These are phyloP conservation scores for Andricus grossulariae DNA, from an alignment of 1,140 invertebrate genomes.

Conservation along the genomic window DNA sequence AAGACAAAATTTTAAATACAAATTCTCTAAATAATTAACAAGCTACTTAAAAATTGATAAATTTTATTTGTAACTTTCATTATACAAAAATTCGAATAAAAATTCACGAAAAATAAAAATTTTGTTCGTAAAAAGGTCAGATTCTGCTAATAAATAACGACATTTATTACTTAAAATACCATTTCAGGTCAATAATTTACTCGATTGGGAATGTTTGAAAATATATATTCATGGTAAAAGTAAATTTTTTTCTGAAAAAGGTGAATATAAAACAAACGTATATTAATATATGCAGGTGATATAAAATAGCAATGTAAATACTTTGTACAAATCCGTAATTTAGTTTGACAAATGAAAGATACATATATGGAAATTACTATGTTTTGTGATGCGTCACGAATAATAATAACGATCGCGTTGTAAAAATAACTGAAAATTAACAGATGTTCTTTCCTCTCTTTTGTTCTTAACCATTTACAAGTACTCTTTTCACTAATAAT, in stretches of 20 bases:
- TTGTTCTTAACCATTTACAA: conserved; percentile 32
- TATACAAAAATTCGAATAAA: conserved; percentile 18
- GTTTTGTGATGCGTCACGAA: conserved; percentile 33
- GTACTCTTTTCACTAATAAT: conserved; percentile 46
- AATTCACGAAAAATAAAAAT: conserved; percentile 16
- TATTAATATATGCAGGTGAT: conserved; percentile 35
- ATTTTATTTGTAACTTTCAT: conserved; percentile 19
- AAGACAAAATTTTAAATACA: neutral
- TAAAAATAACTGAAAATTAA: conserved; percentile 11
- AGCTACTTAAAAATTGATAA: neutral
- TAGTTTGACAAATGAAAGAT: conserved; percentile 49
- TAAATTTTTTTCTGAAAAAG: neutral
- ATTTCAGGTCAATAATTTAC: conserved; percentile 12
- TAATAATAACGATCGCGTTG: conserved; percentile 32
- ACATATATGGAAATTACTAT: conserved; percentile 43
- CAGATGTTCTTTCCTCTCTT: neutral
- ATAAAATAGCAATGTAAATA: conserved; percentile 53
- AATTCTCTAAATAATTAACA: neutral
- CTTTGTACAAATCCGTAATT: conserved; percentile 53
- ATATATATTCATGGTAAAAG: conserved; percentile 37
- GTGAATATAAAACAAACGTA: conserved; percentile 34
- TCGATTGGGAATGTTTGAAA: conserved; percentile 34
- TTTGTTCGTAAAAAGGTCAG: neutral
- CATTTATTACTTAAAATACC: neutral
- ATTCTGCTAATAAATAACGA: neutral